Evolutionary conservation across 2,113 vertebrate species (phyloP).

Genomic region (Xenus cinereus): DNA sequence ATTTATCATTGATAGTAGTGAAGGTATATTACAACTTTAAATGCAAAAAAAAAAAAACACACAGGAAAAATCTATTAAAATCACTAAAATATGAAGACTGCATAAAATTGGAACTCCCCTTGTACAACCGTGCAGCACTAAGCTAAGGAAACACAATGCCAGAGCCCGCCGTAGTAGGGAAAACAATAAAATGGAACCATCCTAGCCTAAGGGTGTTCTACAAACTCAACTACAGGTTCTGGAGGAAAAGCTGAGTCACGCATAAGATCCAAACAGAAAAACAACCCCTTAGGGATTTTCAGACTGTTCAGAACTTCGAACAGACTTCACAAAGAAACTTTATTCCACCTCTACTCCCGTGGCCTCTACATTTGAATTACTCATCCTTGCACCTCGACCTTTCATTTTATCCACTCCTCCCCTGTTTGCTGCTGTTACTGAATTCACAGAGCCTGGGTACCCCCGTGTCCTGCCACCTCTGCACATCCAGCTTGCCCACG

Average conservation of each 20-base stretch:
- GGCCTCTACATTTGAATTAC: background rate
- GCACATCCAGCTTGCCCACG: background rate
- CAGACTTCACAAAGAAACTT: background rate
- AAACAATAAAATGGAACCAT: background rate
- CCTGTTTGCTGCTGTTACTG: background rate
- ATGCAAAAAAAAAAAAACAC: rapidly evolving
- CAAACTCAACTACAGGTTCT: background rate
- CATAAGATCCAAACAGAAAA: background rate
- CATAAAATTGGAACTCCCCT: background rate
- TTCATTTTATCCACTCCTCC: background rate
- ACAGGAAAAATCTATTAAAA: background rate
- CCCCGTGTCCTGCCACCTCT: rapidly evolving
- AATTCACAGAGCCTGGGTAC: background rate
- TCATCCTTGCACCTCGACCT: background rate
- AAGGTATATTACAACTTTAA: background rate
- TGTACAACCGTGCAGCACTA: background rate
- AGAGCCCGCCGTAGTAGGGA: background rate
- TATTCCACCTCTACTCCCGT: too few species aligned
- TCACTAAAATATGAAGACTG: background rate
- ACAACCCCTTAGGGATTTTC: background rate
- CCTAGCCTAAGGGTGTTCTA: background rate
- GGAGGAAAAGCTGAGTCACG: background rate
- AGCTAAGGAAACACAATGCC: background rate
- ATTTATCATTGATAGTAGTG: background rate
- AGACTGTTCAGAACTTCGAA: background rate